phyloP scores from a whole-genome alignment of 2,113 vertebrate species.

The Amblyornis subalaris region DNA sequence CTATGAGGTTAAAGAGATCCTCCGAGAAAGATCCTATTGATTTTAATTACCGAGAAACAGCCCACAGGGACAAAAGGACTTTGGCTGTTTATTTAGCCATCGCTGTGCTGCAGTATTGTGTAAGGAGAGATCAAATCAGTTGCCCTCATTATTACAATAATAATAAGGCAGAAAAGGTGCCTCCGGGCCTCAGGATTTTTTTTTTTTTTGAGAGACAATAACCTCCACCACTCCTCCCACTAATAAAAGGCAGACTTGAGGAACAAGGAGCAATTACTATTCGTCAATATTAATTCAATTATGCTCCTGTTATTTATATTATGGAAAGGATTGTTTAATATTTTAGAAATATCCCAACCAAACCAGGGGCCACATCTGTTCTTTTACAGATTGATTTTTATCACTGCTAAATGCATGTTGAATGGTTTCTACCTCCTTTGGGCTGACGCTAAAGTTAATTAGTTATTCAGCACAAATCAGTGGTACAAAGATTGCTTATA shows the following conservation, averaged over 20 bases:
- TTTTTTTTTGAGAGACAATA: slow-evolving; percentile 67
- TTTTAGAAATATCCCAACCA: slow-evolving; percentile 36
- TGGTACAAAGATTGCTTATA: neutral
- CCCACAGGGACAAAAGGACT: slow-evolving; percentile 92
- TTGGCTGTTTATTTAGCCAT: slow-evolving; percentile 89
- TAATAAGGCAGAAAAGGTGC: slow-evolving; percentile 87
- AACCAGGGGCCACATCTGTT: neutral
- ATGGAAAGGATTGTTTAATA: slow-evolving; percentile 54
- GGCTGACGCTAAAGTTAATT: slow-evolving; percentile 16
- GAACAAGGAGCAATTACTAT: slow-evolving; percentile 76
- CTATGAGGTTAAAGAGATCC: slow-evolving; percentile 81
- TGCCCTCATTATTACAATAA: slow-evolving; percentile 91
- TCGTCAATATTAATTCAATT: slow-evolving; percentile 82
- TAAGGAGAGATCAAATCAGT: slow-evolving; percentile 91
- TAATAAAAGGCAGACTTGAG: slow-evolving; percentile 54
- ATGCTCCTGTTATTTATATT: slow-evolving; percentile 69
- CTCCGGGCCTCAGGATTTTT: slow-evolving; percentile 66
- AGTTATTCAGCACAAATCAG: slow-evolving; percentile 23
- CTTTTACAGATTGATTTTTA: slow-evolving; percentile 21
- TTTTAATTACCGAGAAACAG: slow-evolving; percentile 98
- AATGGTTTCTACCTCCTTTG: neutral
- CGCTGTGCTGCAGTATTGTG: slow-evolving; percentile 83
- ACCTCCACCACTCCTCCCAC: slow-evolving; percentile 57
- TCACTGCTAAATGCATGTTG: neutral
- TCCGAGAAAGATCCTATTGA: slow-evolving; percentile 95